These are phyloP conservation scores for Dendrolimus kikuchii DNA, from an alignment of 1,140 invertebrate genomes.

Conservation along the genomic window DNA sequence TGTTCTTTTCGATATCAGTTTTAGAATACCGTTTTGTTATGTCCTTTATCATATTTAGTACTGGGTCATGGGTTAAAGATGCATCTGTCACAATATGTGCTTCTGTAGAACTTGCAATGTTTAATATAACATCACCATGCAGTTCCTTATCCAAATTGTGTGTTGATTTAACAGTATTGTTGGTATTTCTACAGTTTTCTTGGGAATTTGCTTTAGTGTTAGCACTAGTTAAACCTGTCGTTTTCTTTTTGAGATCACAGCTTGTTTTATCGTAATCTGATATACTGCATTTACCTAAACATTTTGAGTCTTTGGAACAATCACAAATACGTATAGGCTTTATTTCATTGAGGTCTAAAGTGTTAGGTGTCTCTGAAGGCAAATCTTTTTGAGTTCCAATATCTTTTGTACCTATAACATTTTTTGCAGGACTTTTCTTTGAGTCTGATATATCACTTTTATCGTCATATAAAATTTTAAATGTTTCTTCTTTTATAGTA, in stretches of 20 bases:
- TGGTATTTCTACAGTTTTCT: background rate
- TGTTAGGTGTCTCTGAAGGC: background rate
- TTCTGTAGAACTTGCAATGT: too few relatives aligned
- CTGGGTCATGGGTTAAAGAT: slow-evolving; percentile 22
- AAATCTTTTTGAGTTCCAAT: slow-evolving; percentile 4
- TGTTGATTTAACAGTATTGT: background rate
- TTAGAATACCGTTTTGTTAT: slow-evolving; percentile 58
- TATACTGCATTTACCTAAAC: too few relatives aligned
- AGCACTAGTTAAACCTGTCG: background rate
- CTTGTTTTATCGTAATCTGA: too few relatives aligned
- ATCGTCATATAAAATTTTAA: too few relatives aligned
- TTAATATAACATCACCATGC: background rate
- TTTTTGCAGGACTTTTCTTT: slow-evolving; percentile 16
- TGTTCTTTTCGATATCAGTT: slow-evolving; percentile 38
- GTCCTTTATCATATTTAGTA: slow-evolving; percentile 47
- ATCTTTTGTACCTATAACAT: background rate
- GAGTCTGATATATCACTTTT: background rate
- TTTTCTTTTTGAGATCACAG: background rate
- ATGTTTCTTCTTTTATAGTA: too few relatives aligned
- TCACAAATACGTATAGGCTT: background rate
- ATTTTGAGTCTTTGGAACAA: too few relatives aligned
- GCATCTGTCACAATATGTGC: background rate
- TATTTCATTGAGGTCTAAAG: background rate
- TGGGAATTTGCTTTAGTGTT: background rate
- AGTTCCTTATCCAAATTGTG: background rate